These are phyloP conservation scores for Echinops telfairi DNA, from an alignment of 2,113 vertebrate genomes.

Conservation along the genomic window DNA sequence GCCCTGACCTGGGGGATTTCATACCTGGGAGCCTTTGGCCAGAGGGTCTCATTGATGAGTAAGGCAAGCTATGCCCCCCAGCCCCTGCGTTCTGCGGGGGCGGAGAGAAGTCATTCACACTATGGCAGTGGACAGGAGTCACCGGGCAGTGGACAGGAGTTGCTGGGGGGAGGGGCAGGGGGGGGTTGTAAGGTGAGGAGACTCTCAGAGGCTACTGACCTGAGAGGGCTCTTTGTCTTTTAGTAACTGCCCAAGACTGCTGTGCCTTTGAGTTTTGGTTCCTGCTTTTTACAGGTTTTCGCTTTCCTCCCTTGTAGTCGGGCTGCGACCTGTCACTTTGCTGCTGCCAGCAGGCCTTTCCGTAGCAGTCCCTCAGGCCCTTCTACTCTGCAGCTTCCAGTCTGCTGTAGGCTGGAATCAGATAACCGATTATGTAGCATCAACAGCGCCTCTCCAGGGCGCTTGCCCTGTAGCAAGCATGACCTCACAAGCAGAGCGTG, in stretches of 20 bases:
- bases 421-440: conserved; percentile 49
- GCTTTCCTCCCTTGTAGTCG: conserved; percentile 67
- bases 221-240: conserved; percentile 58
- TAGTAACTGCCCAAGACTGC: conserved; percentile 60
- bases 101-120: neutral
- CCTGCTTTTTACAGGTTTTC: conserved; percentile 37
- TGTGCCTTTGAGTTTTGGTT: conserved; percentile 63
- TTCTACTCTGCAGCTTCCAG: conserved; percentile 73
- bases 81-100: neutral
- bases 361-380: conserved; percentile 54
- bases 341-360: conserved; percentile 60
- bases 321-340: conserved; percentile 63
- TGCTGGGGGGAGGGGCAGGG: neutral
- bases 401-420: conserved; percentile 79
- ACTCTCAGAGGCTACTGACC: conserved; percentile 62
- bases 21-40: neutral
- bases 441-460: rapidly evolving
- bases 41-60: neutral
- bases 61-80: neutral
- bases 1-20: neutral
- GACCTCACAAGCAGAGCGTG: neutral
- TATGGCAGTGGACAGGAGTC: neutral
- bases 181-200: neutral
- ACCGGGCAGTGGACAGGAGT: neutral
- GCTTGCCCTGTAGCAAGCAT: neutral